Evolutionary conservation across 2,888 invertebrate genomes (phyloP).

Genomic region (Sphaerophoria rueppellii): DNA sequence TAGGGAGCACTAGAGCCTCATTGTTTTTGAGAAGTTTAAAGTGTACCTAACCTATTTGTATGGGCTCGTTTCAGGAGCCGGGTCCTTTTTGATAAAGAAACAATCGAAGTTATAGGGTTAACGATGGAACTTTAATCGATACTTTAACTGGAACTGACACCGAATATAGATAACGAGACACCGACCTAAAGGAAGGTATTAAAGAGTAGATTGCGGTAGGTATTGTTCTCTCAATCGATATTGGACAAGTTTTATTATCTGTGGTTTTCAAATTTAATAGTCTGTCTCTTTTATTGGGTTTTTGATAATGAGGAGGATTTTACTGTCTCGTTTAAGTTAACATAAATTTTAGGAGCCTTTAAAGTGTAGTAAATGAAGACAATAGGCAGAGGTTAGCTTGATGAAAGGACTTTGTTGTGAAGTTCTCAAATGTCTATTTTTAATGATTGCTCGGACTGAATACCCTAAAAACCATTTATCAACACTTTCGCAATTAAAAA

Average conservation of each 20-base stretch:
- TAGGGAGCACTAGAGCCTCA: not conserved
- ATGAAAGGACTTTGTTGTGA: too few relatives aligned
- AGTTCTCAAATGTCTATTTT: too few relatives aligned
- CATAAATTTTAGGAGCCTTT: too few relatives aligned
- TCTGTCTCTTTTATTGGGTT: not conserved
- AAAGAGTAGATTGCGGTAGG: not conserved
- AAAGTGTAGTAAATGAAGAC: not conserved
- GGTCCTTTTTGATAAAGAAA: not conserved
- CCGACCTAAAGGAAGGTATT: not conserved
- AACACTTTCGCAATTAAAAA: too few relatives aligned
- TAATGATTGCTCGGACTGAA: too few relatives aligned
- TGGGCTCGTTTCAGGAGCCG: not conserved
- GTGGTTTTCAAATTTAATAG: slow-evolving; percentile 37
- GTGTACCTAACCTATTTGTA: slow-evolving; percentile 6
- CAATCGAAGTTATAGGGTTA: slow-evolving; percentile 1
- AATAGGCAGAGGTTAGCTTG: too few relatives aligned
- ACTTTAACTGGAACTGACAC: not conserved
- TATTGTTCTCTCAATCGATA: not conserved
- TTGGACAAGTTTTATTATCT: slow-evolving; percentile 11
- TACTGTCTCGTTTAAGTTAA: not conserved
- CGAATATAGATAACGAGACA: not conserved
- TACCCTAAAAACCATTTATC: too few relatives aligned
- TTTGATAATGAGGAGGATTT: not conserved
- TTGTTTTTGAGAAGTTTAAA: slow-evolving; percentile 2
- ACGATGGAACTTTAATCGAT: slow-evolving; percentile 16